These are phyloP conservation scores for Lepus europaeus DNA, from an alignment of 2,113 vertebrate genomes.

Conservation along the genomic window DNA sequence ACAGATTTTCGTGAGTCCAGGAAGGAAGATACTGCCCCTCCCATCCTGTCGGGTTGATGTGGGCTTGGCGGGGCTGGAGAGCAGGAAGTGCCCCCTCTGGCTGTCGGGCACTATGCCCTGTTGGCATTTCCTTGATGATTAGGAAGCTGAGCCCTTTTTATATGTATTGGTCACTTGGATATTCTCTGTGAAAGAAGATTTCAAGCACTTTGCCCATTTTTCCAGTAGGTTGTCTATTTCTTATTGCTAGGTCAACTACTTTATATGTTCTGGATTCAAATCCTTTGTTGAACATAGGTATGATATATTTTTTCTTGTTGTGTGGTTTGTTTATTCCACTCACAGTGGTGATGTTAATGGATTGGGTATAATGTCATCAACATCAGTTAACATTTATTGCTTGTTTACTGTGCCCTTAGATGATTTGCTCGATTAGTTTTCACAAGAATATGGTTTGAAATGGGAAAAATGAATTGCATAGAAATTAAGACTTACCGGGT, in stretches of 20 bases:
- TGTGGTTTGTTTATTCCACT: neutral
- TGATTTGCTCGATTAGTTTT: neutral
- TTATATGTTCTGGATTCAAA: neutral
- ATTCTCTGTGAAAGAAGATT: neutral
- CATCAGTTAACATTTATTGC: neutral
- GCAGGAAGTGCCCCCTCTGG: neutral
- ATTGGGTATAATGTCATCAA: neutral
- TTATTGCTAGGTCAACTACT: neutral
- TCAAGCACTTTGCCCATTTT: neutral
- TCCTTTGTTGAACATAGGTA: neutral
- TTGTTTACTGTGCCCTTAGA: neutral
- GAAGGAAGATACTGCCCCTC: neutral
- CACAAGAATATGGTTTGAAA: neutral
- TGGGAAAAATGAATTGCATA: neutral
- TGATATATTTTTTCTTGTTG: neutral
- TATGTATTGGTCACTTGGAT: neutral
- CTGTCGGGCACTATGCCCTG: neutral
- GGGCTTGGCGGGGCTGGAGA: neutral
- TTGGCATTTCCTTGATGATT: neutral
- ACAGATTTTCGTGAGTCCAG: neutral
- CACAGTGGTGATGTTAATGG: neutral
- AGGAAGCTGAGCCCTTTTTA: neutral
- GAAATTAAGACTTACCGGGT: neutral
- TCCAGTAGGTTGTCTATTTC: neutral
- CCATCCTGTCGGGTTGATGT: neutral